Evolutionary conservation across 2,797 vertebrate genomes (phyloP).

Genomic region (Clarias platycephalus): DNA sequence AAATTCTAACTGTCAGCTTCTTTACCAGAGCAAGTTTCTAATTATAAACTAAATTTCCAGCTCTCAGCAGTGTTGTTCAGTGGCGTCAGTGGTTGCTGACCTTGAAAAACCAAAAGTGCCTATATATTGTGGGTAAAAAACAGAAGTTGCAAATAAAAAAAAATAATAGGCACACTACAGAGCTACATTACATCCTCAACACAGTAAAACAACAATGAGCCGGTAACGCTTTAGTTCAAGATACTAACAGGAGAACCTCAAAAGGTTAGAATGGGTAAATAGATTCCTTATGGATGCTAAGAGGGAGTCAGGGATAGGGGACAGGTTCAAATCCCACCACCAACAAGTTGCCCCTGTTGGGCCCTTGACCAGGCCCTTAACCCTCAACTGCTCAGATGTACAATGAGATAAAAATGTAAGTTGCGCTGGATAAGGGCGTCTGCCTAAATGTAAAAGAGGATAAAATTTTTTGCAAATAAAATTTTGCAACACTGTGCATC

Average conservation of each 20-base stretch:
- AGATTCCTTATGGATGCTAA: background rate
- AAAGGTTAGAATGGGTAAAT: background rate
- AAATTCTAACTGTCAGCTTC: background rate
- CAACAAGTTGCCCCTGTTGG: too few species aligned
- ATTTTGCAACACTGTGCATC: background rate
- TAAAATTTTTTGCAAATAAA: too few species aligned
- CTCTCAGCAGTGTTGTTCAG: conserved; percentile 11
- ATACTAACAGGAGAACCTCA: background rate
- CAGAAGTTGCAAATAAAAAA: conserved; percentile 7
- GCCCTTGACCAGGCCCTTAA: too few species aligned
- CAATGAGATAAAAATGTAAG: too few species aligned
- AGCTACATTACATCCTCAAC: background rate
- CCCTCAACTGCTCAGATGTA: too few species aligned
- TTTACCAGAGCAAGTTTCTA: background rate
- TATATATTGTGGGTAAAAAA: conserved; percentile 17
- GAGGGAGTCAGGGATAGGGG: too few species aligned
- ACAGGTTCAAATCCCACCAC: too few species aligned
- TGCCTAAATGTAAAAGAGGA: too few species aligned
- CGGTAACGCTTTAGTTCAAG: background rate
- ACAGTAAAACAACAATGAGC: conserved; percentile 4
- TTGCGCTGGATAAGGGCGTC: too few species aligned
- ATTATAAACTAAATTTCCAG: conserved; percentile 17
- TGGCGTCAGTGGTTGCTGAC: conserved; percentile 26
- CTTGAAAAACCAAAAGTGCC: background rate
- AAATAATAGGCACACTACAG: background rate